Percentiles rank a stretch among this genome's conserved stretches.
Evolutionary conservation across 1,140 invertebrate species (phyloP).

Genomic region (Neotoxoptera formosana): DNA sequence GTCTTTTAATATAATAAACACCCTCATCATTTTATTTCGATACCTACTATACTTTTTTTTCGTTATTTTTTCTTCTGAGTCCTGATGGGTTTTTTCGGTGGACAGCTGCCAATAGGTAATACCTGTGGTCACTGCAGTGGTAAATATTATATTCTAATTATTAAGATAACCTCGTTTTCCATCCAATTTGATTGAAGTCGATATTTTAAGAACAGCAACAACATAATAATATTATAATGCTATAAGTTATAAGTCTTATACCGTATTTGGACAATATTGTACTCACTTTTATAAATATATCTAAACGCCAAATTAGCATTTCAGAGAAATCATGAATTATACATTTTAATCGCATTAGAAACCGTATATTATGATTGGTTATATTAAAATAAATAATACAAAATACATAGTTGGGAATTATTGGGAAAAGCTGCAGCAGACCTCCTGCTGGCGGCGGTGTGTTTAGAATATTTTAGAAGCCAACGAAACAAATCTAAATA

Average conservation of each 20-base stretch:
- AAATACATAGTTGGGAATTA: background rate
- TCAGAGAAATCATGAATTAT: conserved; percentile 18
- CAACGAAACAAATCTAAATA: conserved; percentile 4
- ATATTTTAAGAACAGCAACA: background rate
- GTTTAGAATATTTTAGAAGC: conserved; percentile 17
- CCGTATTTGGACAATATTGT: background rate
- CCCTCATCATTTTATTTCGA: background rate
- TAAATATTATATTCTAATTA: background rate
- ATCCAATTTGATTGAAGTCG: background rate
- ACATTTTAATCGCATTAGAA: background rate
- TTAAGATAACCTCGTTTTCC: background rate
- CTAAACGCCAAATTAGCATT: background rate
- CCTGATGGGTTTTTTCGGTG: too few relatives aligned
- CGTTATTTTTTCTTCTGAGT: too few relatives aligned
- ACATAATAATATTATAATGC: background rate
- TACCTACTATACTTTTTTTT: too few relatives aligned
- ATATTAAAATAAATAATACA: background rate
- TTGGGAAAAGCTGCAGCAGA: background rate
- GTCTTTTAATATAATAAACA: background rate
- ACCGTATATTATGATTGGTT: background rate
- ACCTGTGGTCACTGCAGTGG: too few relatives aligned
- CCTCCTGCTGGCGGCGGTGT: background rate
- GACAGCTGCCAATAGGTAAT: background rate
- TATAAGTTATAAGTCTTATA: background rate
- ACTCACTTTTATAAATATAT: background rate